Evolutionary conservation across 2,888 invertebrate species (phyloP).

Genomic region (Notodonta dromedarius): DNA sequence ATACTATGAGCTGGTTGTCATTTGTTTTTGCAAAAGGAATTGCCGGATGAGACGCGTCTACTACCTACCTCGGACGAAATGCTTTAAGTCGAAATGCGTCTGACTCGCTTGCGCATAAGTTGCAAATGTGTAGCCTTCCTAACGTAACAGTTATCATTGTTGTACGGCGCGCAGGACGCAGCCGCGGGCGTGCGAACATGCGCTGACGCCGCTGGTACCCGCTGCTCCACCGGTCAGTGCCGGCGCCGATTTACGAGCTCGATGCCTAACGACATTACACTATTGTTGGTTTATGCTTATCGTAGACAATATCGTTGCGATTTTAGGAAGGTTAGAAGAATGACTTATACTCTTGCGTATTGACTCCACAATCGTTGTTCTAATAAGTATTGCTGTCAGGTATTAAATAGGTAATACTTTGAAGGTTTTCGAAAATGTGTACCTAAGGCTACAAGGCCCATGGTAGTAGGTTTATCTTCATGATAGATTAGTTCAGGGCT

Average conservation of each 20-base stretch:
- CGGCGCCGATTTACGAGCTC: neutral
- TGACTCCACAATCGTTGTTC: neutral
- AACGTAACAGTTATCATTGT: slow-evolving; percentile 6
- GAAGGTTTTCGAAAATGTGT: too few species aligned
- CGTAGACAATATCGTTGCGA: neutral
- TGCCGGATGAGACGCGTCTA: too few species aligned
- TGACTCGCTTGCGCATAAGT: neutral
- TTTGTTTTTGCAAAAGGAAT: too few species aligned
- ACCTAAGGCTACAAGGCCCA: too few species aligned
- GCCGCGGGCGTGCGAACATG: slow-evolving; percentile 11
- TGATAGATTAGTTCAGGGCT: too few species aligned
- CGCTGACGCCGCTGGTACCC: neutral
- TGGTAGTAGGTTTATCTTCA: too few species aligned
- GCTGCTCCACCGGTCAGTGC: neutral
- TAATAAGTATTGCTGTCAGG: too few species aligned
- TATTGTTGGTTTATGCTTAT: neutral
- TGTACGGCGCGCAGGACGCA: neutral
- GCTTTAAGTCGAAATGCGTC: too few species aligned
- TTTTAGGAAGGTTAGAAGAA: neutral
- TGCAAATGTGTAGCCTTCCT: slow-evolving; percentile 5
- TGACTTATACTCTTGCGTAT: neutral
- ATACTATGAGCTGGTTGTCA: too few species aligned
- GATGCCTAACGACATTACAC: neutral
- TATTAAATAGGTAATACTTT: too few species aligned
- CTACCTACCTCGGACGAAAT: too few species aligned